Percentiles rank a stretch among this genome's conserved stretches.
Evolutionary conservation across 2,797 vertebrate species (phyloP).

Genomic region (Phataginus tetradactyla): DNA sequence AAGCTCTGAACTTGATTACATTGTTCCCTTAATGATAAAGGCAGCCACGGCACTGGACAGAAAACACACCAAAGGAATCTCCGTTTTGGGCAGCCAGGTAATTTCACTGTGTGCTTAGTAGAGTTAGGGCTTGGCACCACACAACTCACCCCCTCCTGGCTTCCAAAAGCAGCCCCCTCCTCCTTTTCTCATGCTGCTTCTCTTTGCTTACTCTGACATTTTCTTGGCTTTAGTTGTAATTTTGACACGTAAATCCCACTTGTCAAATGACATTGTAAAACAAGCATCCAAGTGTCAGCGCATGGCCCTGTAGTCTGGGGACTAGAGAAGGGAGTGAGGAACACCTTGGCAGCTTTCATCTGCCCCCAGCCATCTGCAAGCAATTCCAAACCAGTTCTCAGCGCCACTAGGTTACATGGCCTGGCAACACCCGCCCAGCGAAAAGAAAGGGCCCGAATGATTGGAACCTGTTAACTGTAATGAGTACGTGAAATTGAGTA

Average conservation of each 20-base stretch:
- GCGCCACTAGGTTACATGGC: constrained; percentile 83
- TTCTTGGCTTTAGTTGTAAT: constrained; percentile 89
- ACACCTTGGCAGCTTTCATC: constrained; percentile 89
- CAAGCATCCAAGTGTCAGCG: constrained; percentile 91
- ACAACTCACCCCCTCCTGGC: constrained; percentile 82
- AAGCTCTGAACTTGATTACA: constrained; percentile 88
- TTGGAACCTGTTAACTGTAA: constrained; percentile 84
- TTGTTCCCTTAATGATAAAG: constrained; percentile 90
- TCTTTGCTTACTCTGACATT: constrained; percentile 88
- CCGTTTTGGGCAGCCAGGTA: constrained; percentile 82
- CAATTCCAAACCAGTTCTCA: constrained; percentile 88
- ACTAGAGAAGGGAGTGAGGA: constrained; percentile 84
- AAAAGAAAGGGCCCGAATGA: constrained; percentile 81
- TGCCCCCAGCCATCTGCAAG: constrained; percentile 89
- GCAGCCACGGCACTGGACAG: constrained; percentile 84
- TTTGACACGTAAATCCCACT: constrained; percentile 90
- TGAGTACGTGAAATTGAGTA: constrained; percentile 82
- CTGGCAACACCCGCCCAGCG: constrained; percentile 74
- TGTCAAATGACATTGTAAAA: constrained; percentile 93
- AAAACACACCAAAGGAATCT: constrained; percentile 79
- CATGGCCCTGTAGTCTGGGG: constrained; percentile 86
- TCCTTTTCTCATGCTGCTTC: constrained; percentile 77
- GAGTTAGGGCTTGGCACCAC: constrained; percentile 84
- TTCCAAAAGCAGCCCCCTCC: constrained; percentile 75
- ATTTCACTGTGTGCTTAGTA: constrained; percentile 86